phyloP scores from a whole-genome alignment of 2,113 vertebrate genomes.

The Pelvicachromis taeniatus region DNA sequence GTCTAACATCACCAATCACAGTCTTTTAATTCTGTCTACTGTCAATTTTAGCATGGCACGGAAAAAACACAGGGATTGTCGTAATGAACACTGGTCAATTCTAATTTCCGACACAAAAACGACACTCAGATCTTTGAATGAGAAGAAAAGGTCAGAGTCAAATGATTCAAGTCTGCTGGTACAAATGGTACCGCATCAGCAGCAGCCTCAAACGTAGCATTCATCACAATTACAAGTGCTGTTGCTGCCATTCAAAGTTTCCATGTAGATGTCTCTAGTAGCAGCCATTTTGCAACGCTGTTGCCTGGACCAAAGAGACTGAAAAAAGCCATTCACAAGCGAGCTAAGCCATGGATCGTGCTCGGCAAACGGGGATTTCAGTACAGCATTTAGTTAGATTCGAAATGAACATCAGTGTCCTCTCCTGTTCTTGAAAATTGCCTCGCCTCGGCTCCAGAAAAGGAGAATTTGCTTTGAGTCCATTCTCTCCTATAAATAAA shows the following conservation, averaged over 20 bases:
- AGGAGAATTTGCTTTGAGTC: slow-evolving; percentile 14
- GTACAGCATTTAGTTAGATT: not conserved
- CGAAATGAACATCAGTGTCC: slow-evolving; percentile 30
- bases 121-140: slow-evolving; percentile 10
- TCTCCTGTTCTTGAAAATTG: not conserved
- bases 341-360: slow-evolving; percentile 10
- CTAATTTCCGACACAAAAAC: slow-evolving; percentile 2
- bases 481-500: slow-evolving; percentile 52
- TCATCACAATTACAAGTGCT: slow-evolving; percentile 28
- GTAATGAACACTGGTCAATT: not conserved
- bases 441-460: not conserved
- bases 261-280: slow-evolving; percentile 61
- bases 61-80: not conserved
- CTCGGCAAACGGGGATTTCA: slow-evolving; percentile 17
- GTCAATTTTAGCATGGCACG: not conserved
- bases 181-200: slow-evolving; percentile 4
- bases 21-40: slow-evolving; percentile 2
- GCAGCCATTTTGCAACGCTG: slow-evolving; percentile 73
- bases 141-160: slow-evolving; percentile 23
- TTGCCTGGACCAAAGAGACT: slow-evolving; percentile 55
- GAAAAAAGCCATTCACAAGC: slow-evolving; percentile 46
- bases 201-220: not conserved
- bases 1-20: not conserved
- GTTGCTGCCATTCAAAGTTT: slow-evolving; percentile 70
- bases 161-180: not conserved